Percentiles rank a stretch among this genome's conserved stretches.
These are phyloP conservation scores for Steinernema hermaphroditum DNA, from an alignment of 2,888 invertebrate genomes.

Conservation along the genomic window DNA sequence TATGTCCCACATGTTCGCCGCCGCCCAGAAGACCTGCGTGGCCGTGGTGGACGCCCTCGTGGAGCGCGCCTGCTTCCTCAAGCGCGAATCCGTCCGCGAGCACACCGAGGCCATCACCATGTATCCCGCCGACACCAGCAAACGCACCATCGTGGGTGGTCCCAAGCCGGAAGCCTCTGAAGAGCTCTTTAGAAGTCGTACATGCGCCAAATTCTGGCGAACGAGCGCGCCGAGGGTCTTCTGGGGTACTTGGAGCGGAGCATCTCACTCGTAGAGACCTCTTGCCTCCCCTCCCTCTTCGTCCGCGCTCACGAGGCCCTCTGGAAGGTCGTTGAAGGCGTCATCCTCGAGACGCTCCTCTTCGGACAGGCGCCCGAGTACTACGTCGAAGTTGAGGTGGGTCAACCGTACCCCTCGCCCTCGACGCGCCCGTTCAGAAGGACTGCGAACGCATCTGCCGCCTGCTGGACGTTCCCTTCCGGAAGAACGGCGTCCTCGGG, in stretches of 20 bases:
- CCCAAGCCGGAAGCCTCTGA: not conserved
- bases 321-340: conserved; percentile 36
- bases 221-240: conserved; percentile 39
- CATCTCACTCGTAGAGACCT: conserved; percentile 25
- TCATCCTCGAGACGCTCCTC: conserved; percentile 33
- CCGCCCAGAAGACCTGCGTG: conserved; percentile 17
- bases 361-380: conserved; percentile 39
- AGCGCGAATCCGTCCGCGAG: conserved; percentile 4
- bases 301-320: conserved; percentile 31
- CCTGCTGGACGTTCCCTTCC: conserved; percentile 36
- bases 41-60: not conserved
- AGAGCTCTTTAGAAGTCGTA: conserved; percentile 38
- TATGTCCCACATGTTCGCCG: conserved; percentile 25
- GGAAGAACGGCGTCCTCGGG: conserved; percentile 20
- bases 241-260: conserved; percentile 36
- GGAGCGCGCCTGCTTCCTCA: conserved; percentile 6
- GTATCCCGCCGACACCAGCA: conserved; percentile 3
- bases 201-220: conserved; percentile 39
- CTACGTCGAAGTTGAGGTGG: conserved; percentile 39
- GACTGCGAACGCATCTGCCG: conserved; percentile 37
- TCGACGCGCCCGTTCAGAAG: too few relatives aligned
- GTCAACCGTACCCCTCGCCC: too few relatives aligned
- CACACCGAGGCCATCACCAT: conserved; percentile 20
- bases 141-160: conserved; percentile 9
- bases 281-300: conserved; percentile 42